Conservation (phyloP, 2,113 vertebrate genomes). For the Paradoxurus hermaphroditus region DNA sequence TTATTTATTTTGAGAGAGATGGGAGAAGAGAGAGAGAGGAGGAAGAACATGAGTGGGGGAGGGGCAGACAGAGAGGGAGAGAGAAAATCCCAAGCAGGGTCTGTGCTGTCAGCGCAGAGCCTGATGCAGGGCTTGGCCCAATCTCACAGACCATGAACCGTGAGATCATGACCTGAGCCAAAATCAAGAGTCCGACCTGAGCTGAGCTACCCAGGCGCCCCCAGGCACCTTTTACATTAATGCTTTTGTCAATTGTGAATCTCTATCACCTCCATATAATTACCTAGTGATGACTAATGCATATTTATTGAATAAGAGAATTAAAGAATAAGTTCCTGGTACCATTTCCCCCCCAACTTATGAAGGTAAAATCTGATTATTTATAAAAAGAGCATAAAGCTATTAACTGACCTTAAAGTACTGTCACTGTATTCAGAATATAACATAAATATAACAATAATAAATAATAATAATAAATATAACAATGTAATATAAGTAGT, state of each 20-base stretch:
- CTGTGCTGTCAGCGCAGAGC: too few species aligned
- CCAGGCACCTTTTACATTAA: neutral
- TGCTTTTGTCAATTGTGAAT: neutral
- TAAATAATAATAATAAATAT: too few species aligned
- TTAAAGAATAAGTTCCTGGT: neutral
- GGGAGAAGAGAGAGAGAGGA: too few species aligned
- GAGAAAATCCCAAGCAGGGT: too few species aligned
- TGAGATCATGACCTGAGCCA: too few species aligned
- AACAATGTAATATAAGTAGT: neutral
- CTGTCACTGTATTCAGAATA: neutral
- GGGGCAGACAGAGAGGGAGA: too few species aligned
- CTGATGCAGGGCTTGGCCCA: too few species aligned
- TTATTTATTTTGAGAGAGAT: too few species aligned
- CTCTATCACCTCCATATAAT: neutral
- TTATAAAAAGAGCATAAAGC: neutral
- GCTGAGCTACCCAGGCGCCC: too few species aligned
- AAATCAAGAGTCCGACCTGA: too few species aligned
- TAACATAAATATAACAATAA: neutral
- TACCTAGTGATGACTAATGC: neutral
- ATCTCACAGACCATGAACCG: too few species aligned
- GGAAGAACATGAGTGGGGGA: too few species aligned
- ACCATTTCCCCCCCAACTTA: neutral
- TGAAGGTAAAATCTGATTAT: neutral
- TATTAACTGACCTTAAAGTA: neutral
- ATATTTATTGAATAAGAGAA: neutral